A percentile compares a stretch with the other conserved stretches of the same genome.
Evolutionary conservation across 2,888 invertebrate genomes (phyloP).

Genomic region (Cryptus viduatorius): DNA sequence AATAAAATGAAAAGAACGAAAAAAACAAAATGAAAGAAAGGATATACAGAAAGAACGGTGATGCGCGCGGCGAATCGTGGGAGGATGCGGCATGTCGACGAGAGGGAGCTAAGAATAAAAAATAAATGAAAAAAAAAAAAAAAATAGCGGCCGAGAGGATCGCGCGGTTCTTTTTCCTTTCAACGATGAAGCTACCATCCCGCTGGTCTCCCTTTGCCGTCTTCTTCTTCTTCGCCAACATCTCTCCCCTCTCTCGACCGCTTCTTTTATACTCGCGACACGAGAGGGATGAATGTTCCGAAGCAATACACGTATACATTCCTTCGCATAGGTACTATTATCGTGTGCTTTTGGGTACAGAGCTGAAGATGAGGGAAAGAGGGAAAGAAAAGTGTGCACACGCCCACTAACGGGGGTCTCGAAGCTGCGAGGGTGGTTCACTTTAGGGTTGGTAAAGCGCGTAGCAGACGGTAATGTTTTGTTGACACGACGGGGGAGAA

Average conservation of each 20-base stretch:
- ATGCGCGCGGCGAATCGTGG: conserved; percentile 32
- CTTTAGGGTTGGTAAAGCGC: conserved; percentile 61
- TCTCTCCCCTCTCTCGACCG: conserved; percentile 29
- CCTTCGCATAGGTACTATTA: not conserved
- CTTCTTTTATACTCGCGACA: conserved; percentile 32
- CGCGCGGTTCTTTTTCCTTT: conserved; percentile 31
- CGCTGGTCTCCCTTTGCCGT: not conserved
- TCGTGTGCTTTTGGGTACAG: not conserved
- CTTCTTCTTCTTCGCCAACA: conserved; percentile 23
- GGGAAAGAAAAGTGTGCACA: conserved; percentile 61
- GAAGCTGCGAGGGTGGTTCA: conserved; percentile 70
- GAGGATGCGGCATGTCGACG: conserved; percentile 40
- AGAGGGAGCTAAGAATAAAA: conserved; percentile 15
- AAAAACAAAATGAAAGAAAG: not conserved
- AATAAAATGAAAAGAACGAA: not conserved
- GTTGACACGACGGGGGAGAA: conserved; percentile 79
- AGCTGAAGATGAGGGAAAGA: conserved; percentile 27
- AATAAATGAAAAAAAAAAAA: conserved; percentile 28
- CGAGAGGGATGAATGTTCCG: conserved; percentile 58
- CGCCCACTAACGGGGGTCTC: conserved; percentile 68
- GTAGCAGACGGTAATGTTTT: conserved; percentile 82
- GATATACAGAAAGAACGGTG: not conserved
- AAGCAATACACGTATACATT: conserved; percentile 21
- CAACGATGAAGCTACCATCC: conserved; percentile 33
- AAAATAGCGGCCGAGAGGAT: conserved; percentile 8